These are phyloP conservation scores for Ganaspis sp. DNA, from an alignment of 1,140 invertebrate genomes.

Conservation along the genomic window DNA sequence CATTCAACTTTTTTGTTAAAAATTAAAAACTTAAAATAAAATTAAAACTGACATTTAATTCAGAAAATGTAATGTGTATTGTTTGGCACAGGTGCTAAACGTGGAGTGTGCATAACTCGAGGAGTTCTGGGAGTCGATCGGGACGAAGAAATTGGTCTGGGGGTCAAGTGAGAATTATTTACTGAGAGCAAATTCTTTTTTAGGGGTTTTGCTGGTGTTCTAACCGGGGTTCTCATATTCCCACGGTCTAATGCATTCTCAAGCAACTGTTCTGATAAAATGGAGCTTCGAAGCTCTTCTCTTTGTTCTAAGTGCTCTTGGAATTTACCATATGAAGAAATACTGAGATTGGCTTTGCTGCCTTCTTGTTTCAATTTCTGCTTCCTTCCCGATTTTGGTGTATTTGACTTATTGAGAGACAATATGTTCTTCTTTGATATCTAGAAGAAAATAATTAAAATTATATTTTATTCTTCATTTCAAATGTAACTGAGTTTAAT, in stretches of 20 bases:
- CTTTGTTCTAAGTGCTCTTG: constrained; percentile 67
- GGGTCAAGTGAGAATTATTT: constrained; percentile 38
- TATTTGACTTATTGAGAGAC: not conserved
- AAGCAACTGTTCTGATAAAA: constrained; percentile 59
- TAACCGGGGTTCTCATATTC: constrained; percentile 61
- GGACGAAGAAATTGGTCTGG: constrained; percentile 38
- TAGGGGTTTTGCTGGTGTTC: constrained; percentile 68
- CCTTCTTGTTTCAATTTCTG: not conserved
- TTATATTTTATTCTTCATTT: too few species aligned
- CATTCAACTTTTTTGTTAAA: not conserved
- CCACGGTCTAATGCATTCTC: constrained; percentile 42
- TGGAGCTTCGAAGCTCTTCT: constrained; percentile 68
- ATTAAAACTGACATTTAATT: not conserved
- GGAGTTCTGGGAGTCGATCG: constrained; percentile 55
- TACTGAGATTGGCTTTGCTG: constrained; percentile 15
- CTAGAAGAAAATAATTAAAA: not conserved
- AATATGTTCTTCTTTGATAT: not conserved
- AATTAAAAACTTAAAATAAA: not conserved
- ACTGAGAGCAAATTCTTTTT: constrained; percentile 48
- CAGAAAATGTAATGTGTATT: not conserved
- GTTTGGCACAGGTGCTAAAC: constrained; percentile 46
- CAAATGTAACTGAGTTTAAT: too few species aligned
- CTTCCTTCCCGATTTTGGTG: constrained; percentile 3
- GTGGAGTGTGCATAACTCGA: constrained; percentile 43
- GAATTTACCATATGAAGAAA: constrained; percentile 66